Percentiles rank a stretch among this genome's conserved stretches.
phyloP scores from a whole-genome alignment of 2,113 vertebrate genomes.

The Psittacara wagleri region DNA sequence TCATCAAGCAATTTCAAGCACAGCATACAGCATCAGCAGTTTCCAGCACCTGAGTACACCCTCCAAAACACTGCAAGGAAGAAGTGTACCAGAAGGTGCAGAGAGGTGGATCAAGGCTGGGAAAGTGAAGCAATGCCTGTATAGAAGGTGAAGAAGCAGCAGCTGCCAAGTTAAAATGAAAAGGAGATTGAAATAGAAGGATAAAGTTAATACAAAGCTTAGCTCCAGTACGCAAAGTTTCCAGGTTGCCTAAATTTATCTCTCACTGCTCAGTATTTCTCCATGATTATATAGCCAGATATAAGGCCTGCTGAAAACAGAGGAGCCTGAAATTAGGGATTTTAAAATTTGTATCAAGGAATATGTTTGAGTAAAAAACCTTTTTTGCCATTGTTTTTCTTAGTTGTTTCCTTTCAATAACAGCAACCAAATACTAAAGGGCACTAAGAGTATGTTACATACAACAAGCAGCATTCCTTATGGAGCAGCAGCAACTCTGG shows the following conservation, averaged over 20 bases:
- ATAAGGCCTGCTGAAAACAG: background rate
- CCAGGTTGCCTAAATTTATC: background rate
- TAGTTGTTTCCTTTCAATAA: background rate
- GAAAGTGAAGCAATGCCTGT: background rate
- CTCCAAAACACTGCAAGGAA: background rate
- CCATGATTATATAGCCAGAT: background rate
- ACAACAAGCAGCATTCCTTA: background rate
- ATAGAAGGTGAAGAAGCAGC: background rate
- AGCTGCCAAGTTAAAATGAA: background rate
- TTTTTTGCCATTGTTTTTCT: background rate
- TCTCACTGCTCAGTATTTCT: background rate
- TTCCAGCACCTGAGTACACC: background rate
- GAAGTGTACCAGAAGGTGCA: background rate
- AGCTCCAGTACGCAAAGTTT: background rate
- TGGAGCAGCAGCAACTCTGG: background rate
- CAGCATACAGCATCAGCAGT: background rate
- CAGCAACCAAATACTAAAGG: background rate
- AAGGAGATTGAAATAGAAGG: background rate
- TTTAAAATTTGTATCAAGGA: background rate
- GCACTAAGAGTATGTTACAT: rapidly evolving
- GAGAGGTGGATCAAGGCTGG: background rate
- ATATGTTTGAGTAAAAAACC: background rate
- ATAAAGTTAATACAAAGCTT: background rate
- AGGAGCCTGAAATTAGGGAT: background rate
- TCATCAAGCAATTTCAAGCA: background rate